Evolutionary conservation across 2,113 vertebrate genomes (phyloP).

Genomic region (Tychaedon coryphoeus): DNA sequence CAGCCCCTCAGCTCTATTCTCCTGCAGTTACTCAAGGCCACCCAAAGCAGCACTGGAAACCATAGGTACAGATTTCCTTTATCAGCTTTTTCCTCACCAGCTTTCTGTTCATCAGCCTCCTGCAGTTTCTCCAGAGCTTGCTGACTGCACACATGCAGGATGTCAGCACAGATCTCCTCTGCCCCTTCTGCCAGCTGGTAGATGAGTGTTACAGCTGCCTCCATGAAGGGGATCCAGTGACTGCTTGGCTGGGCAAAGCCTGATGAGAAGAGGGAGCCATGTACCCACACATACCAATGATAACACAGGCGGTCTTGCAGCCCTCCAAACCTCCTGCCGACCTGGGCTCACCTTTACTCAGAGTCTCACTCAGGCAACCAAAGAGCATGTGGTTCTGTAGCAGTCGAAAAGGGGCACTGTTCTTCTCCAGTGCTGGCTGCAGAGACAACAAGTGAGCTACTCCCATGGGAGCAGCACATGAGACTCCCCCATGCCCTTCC

Average conservation of each 20-base stretch:
- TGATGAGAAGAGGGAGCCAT: not conserved
- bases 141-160: constrained; percentile 80
- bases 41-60: not conserved
- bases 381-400: constrained; percentile 86
- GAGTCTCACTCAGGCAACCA: constrained; percentile 73
- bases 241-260: constrained; percentile 73
- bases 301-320: not conserved
- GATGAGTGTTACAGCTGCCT: constrained; percentile 82
- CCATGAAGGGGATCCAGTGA: constrained; percentile 93
- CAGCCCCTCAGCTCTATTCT: not conserved
- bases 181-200: constrained; percentile 91
- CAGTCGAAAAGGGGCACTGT: constrained; percentile 79
- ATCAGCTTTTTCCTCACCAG: constrained; percentile 28
- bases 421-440: constrained; percentile 73
- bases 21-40: not conserved
- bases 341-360: constrained; percentile 81
- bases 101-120: constrained; percentile 1
- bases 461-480: not conserved
- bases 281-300: not conserved
- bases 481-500: not conserved
- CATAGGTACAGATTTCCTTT: not conserved
- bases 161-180: constrained; percentile 84
- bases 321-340: not conserved
- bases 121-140: constrained; percentile 66
- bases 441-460: not conserved